Evolutionary conservation across 2,797 vertebrate genomes (phyloP), one percentile per base, ranked within the genome.

Genomic region (Dermochelys coriacea): DNA sequence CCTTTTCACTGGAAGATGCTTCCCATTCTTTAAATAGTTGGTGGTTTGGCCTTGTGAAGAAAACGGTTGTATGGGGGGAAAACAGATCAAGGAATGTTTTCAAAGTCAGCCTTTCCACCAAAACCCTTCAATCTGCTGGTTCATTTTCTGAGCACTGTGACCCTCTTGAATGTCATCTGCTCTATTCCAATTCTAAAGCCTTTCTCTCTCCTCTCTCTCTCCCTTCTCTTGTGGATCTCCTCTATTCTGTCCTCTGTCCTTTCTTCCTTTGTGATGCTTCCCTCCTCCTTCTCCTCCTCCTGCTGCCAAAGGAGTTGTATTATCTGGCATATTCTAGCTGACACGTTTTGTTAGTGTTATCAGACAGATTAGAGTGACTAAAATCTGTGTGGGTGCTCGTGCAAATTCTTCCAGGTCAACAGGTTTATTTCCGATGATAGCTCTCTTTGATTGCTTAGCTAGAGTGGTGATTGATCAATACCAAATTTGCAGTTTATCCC

Each of bases 351-450:
- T 99, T 99, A 98, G 97, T 97, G 85, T 98, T 97, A 97, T 94
- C 98, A 98, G 97, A 97, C 96, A 97, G 98, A 98, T 98, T 95
- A 98, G 98, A 97, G 93, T 96, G 97, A 97, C 96, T 96, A 37
- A 93, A 97, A 98, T 98, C 98, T 97, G 80, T 96, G 91, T 86
- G 93, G 98, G 96, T 98, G 98, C 98, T 98, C 98, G 98, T 99
- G 98, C 97, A 96, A 98, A 98, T 98, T 98, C 98, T 99, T 99
- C 98, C 98, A 98, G 99, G 98, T 99, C 98, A 98, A 80, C 96
- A 98, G 98, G 97, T 98, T 97, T 98, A 97, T 99, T 98, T 98
- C 98, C 96, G 90, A 98, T 98, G 98, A 98, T 98, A 97, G 97
- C 93, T 88, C 97, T 98, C 98, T 99, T 98, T 98, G 98, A 99